phyloP scores from a whole-genome alignment of 2,113 vertebrate species.

The Neoarius graeffei region DNA sequence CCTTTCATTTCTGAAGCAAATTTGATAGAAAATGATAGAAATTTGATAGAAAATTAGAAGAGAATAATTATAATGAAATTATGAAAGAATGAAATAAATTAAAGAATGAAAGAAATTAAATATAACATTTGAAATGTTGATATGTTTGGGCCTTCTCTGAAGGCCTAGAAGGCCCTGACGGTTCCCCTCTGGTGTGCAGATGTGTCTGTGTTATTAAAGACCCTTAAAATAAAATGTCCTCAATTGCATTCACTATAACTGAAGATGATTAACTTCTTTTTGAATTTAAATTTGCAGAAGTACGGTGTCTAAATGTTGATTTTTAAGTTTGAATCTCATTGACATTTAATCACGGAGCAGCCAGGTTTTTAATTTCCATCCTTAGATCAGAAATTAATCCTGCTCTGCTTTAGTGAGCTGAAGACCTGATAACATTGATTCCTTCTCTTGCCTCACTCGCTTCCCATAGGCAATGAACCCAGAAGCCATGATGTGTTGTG shows the following conservation, averaged over 20 bases:
- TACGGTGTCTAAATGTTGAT: conserved; percentile 10
- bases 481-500: conserved; percentile 30
- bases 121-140: no score
- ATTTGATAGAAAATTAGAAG: no score
- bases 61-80: no score
- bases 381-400: conserved; percentile 46
- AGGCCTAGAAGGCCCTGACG: no score
- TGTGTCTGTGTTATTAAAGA: neutral
- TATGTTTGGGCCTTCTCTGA: no score
- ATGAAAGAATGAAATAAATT: no score
- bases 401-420: conserved; percentile 48
- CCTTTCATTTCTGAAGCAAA: no score
- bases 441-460: conserved; percentile 30
- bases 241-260: conserved; percentile 12
- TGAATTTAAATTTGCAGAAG: conserved; percentile 13
- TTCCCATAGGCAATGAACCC: conserved; percentile 39
- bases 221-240: neutral
- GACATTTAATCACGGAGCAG: conserved; percentile 49
- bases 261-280: conserved; percentile 10
- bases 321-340: conserved; percentile 46
- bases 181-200: neutral
- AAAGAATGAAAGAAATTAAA: no score
- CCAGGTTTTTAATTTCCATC: conserved; percentile 39
- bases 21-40: no score
- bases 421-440: conserved; percentile 50